phyloP scores from a whole-genome alignment of 2,113 vertebrate species.

The Solea senegalensis region DNA sequence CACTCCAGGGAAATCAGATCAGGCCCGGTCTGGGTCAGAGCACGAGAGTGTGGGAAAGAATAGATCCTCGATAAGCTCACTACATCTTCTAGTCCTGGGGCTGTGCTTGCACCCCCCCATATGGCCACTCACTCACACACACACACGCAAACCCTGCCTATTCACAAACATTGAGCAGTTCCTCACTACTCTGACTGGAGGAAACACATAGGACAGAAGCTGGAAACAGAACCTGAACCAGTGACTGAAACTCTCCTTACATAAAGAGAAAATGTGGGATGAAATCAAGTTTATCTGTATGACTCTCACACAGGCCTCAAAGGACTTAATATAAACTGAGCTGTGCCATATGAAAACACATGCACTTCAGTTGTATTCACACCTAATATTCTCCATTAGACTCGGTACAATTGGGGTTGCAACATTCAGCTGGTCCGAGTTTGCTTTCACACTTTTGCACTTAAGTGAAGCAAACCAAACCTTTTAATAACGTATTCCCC shows the following conservation, averaged over 20 bases:
- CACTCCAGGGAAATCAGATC: conserved; percentile 77
- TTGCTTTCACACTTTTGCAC: too few relatives aligned
- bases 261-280: conserved; percentile 1
- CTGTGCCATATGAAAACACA: not conserved
- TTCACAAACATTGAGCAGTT: not conserved
- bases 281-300: not conserved
- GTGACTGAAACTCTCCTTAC: not conserved
- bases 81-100: conserved; percentile 44
- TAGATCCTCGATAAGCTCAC: conserved; percentile 69
- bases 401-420: too few relatives aligned
- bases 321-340: not conserved
- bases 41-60: conserved; percentile 72
- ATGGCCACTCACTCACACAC: conserved; percentile 5
- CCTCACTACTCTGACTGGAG: not conserved
- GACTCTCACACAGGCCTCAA: not conserved
- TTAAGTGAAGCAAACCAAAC: too few relatives aligned
- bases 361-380: too few relatives aligned
- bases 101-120: conserved; percentile 1
- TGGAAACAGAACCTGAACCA: conserved; percentile 3
- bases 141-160: not conserved
- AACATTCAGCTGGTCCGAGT: too few relatives aligned
- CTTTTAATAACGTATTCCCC: too few relatives aligned
- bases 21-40: conserved; percentile 56
- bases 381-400: too few relatives aligned
- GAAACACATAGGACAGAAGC: conserved; percentile 10